These are phyloP conservation scores for Scortum barcoo DNA, from an alignment of 2,113 vertebrate species.

Conservation along the genomic window DNA sequence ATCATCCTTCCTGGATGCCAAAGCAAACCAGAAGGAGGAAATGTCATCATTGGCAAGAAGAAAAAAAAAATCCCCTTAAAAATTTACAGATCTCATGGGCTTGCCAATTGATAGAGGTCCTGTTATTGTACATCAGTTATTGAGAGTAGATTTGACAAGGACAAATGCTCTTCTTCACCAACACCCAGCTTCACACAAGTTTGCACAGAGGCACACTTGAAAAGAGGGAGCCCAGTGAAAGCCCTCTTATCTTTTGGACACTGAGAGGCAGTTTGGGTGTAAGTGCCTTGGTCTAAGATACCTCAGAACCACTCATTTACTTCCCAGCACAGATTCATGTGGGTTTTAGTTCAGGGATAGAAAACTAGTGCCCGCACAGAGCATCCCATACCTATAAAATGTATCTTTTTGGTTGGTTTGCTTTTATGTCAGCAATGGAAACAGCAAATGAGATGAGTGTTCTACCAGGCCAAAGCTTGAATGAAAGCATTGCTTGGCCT, in stretches of 20 bases:
- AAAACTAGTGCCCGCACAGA: neutral
- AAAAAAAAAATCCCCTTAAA: neutral
- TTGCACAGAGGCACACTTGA: constrained; percentile 9
- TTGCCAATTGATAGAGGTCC: neutral
- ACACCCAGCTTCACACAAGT: neutral
- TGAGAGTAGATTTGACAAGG: neutral
- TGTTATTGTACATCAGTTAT: neutral
- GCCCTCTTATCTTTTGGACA: constrained; percentile 23
- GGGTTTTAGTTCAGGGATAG: neutral
- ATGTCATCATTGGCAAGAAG: constrained; percentile 15
- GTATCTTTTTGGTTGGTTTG: neutral
- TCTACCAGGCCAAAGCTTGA: neutral
- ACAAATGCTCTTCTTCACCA: neutral
- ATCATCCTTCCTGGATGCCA: constrained; percentile 15
- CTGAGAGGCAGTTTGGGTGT: constrained; percentile 17
- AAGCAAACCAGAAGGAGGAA: constrained; percentile 22
- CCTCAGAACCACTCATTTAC: neutral
- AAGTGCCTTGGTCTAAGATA: neutral
- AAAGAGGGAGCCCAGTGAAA: neutral
- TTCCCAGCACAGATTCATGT: neutral
- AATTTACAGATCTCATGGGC: neutral
- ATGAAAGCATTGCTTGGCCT: constrained; percentile 6
- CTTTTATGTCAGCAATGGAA: neutral
- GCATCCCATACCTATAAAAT: neutral
- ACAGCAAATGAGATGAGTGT: neutral